phyloP scores from a whole-genome alignment of 92 coral and sea anemone genomes.

The Micromussa lordhowensis region DNA sequence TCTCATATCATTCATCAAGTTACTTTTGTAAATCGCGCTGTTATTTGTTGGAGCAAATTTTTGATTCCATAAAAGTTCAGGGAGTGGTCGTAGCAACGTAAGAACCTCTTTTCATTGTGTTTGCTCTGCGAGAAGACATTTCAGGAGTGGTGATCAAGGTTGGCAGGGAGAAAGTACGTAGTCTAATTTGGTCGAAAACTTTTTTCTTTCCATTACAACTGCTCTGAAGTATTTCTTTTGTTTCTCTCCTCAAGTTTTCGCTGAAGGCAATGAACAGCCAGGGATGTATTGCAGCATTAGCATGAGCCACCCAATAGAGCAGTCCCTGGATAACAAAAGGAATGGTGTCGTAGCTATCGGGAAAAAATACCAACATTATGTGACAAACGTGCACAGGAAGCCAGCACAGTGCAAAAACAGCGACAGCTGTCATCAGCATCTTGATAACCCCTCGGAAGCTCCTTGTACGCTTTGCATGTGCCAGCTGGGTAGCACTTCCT shows the following conservation, averaged over 20 bases:
- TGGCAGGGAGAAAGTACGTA: conserved; percentile 11
- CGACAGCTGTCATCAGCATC: conserved; percentile 43
- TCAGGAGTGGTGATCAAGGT: background rate
- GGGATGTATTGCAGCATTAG: conserved; percentile 48
- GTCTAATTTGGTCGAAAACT: background rate
- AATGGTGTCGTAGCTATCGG: conserved; percentile 19
- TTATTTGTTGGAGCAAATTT: background rate
- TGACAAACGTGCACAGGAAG: conserved; percentile 47
- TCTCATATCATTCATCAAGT: background rate
- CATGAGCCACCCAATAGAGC: conserved; percentile 39
- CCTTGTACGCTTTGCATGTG: conserved; percentile 18
- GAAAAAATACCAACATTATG: conserved; percentile 25
- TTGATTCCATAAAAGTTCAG: background rate
- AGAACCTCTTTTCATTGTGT: background rate
- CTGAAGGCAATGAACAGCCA: conserved; percentile 47
- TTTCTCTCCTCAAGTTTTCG: conserved; percentile 20
- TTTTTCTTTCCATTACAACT: background rate
- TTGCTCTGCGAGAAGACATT: background rate
- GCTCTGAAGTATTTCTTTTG: conserved; percentile 2
- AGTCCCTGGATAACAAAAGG: background rate
- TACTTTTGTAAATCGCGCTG: background rate
- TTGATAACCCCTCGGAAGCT: conserved; percentile 26
- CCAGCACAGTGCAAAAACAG: conserved; percentile 41
- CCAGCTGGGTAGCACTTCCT: conserved; percentile 12
- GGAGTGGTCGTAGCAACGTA: background rate